These are phyloP conservation scores for Wasmannia auropunctata DNA, from an alignment of 1,140 invertebrate genomes.

Conservation along the genomic window DNA sequence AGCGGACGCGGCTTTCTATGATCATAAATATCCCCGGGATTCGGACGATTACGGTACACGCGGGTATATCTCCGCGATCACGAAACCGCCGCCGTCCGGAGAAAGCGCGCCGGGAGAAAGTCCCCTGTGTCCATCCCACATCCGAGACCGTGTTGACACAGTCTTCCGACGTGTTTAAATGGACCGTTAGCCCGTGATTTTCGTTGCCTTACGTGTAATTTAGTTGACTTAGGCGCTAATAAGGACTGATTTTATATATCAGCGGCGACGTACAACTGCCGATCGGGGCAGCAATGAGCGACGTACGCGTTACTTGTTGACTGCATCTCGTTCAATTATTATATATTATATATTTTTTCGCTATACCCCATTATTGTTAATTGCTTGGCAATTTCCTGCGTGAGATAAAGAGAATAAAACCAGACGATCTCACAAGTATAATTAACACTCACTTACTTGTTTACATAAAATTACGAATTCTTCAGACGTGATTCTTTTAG, in stretches of 20 bases:
- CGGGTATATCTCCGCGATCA: slow-evolving; percentile 46
- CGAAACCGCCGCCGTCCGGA: slow-evolving; percentile 67
- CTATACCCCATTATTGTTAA: background rate
- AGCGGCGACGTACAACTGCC: background rate
- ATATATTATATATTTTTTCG: too few relatives aligned
- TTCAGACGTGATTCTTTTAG: background rate
- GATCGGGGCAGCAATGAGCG: background rate
- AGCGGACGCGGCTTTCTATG: slow-evolving; percentile 16
- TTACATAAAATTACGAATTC: background rate
- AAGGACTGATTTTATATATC: background rate
- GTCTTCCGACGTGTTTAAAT: slow-evolving; percentile 57
- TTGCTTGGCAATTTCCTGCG: background rate
- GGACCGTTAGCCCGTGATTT: slow-evolving; percentile 45
- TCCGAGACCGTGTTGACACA: slow-evolving; percentile 74
- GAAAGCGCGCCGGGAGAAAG: slow-evolving; percentile 80
- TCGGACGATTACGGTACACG: background rate
- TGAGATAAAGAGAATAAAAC: background rate
- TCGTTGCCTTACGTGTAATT: background rate
- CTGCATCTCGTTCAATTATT: background rate
- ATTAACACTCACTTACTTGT: background rate
- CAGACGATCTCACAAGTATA: background rate
- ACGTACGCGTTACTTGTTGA: background rate
- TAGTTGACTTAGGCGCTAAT: background rate
- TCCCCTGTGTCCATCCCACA: slow-evolving; percentile 70
- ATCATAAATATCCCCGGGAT: slow-evolving; percentile 29